A percentile compares a stretch with the other conserved stretches of the same genome.
These are phyloP conservation scores for Lota lota DNA, from an alignment of 2,113 vertebrate species.

Conservation along the genomic window DNA sequence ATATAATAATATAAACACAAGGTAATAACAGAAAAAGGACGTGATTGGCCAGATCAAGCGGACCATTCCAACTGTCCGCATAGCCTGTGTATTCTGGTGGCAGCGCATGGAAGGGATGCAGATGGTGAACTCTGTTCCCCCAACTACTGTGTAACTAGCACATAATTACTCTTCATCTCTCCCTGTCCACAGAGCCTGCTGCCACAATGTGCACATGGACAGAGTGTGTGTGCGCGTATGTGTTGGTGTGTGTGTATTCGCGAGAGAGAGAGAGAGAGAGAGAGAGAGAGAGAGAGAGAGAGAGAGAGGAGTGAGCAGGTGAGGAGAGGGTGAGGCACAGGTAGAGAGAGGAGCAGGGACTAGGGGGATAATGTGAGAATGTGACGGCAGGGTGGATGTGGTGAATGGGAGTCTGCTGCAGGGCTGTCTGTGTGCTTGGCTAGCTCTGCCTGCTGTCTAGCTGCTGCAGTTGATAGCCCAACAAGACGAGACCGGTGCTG, in stretches of 20 bases:
- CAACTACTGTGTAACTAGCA: constrained; percentile 65
- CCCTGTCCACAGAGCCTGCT: constrained; percentile 57
- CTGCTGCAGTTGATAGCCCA: constrained; percentile 67
- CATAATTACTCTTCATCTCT: constrained; percentile 61
- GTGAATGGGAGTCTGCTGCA: constrained; percentile 56
- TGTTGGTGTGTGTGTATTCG: too few species aligned
- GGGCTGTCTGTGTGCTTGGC: constrained; percentile 37
- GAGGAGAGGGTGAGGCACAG: too few species aligned
- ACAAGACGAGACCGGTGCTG: constrained; percentile 61
- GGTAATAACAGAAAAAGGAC: constrained; percentile 13
- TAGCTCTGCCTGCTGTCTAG: constrained; percentile 60
- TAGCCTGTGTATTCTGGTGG: constrained; percentile 5
- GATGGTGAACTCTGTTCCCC: constrained; percentile 50
- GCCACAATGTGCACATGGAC: constrained; percentile 47
- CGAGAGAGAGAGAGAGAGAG: too few species aligned
- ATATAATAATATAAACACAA: too few species aligned
- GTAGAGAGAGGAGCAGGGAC: too few species aligned
- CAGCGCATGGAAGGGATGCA: constrained; percentile 42
- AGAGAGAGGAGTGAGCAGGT: neutral
- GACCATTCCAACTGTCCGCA: neutral
- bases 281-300: constrained; percentile 35
- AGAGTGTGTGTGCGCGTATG: neutral
- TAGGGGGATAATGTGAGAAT: too few species aligned
- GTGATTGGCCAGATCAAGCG: constrained; percentile 1
- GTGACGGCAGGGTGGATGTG: constrained; percentile 31